These are phyloP conservation scores for Paelopatides confundens DNA, from an alignment of 53 echinoderm and acorn worm genomes.

Conservation along the genomic window DNA sequence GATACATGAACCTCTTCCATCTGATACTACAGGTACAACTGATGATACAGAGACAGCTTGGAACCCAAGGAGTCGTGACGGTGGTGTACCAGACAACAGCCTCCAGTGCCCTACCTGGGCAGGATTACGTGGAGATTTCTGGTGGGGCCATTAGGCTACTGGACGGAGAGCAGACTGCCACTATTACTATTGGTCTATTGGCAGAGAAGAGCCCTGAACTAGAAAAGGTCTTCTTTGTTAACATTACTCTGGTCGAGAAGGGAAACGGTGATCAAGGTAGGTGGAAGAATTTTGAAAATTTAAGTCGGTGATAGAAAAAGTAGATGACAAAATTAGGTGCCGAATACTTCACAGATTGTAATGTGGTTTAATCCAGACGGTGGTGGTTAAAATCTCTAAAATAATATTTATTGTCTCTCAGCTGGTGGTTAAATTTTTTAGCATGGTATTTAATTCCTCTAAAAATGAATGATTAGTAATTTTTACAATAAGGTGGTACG, in stretches of 20 bases:
- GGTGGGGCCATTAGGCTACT: constrained; percentile 74
- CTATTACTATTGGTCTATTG: constrained; percentile 67
- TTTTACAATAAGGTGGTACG: no score
- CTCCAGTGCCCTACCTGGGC: constrained; percentile 67
- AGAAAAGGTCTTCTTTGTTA: constrained; percentile 87
- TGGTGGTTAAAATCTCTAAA: no score
- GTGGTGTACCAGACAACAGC: constrained; percentile 85
- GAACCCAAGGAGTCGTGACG: constrained; percentile 79
- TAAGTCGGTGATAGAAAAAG: no score
- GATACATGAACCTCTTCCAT: no score
- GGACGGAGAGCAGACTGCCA: constrained; percentile 56
- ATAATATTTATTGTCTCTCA: no score
- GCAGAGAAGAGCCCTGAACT: constrained; percentile 83
- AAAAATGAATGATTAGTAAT: no score
- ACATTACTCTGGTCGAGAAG: constrained; percentile 81
- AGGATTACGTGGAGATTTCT: constrained; percentile 80
- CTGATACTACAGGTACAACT: constrained; percentile 67
- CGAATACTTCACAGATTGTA: no score
- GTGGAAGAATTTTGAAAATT: neutral
- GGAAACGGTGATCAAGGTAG: constrained; percentile 64
- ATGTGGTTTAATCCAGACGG: no score
- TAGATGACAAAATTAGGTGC: no score
- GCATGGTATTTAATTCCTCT: no score
- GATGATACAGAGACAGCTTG: constrained; percentile 78
- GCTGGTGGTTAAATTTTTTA: no score